phyloP scores from a whole-genome alignment of 2,797 vertebrate genomes.

The Tolypeutes matacus region DNA sequence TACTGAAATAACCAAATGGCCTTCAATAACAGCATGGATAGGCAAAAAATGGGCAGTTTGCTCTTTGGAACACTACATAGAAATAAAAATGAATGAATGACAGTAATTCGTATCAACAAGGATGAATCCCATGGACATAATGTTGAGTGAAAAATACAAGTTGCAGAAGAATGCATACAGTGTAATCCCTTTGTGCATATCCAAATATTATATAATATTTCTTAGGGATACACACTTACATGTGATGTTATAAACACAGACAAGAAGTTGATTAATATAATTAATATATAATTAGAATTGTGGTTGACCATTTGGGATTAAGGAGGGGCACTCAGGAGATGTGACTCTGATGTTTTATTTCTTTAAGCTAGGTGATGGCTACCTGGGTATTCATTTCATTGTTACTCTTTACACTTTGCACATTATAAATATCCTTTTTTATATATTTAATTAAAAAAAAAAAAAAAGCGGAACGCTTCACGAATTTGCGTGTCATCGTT shows the following conservation, averaged over 20 bases:
- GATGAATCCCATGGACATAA: no score
- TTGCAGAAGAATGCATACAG: background rate
- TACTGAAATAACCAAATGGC: background rate
- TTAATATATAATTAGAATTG: background rate
- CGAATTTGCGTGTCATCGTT: no score
- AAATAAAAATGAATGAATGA: background rate
- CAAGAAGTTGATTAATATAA: background rate
- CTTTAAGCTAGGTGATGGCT: background rate
- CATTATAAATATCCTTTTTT: constrained; percentile 46
- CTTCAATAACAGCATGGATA: no score
- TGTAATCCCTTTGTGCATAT: background rate
- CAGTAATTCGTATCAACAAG: no score
- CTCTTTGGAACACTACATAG: background rate
- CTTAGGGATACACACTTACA: background rate
- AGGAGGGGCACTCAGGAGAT: background rate
- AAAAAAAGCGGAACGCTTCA: no score
- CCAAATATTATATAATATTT: background rate
- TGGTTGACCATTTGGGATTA: background rate
- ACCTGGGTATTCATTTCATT: background rate
- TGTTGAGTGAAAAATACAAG: background rate
- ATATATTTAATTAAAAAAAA: constrained; percentile 18
- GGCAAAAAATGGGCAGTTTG: background rate
- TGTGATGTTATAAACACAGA: background rate
- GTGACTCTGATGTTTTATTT: background rate
- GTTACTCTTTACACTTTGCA: background rate